Evolutionary conservation across 2,113 vertebrate genomes (phyloP).

Genomic region (Hippocampus comes): DNA sequence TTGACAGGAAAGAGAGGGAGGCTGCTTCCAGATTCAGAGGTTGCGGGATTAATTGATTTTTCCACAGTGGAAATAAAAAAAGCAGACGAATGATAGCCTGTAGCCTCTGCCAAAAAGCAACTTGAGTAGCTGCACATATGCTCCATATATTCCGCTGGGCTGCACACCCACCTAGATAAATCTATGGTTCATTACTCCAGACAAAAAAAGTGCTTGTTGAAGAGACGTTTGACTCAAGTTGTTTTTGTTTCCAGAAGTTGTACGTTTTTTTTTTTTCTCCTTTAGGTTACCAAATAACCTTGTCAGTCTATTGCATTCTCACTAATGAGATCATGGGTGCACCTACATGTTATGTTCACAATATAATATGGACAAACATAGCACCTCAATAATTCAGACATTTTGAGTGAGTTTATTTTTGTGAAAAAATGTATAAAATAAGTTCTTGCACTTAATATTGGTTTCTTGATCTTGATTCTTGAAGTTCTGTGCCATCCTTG

Average conservation of each 20-base stretch:
- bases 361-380: background rate
- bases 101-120: conserved; percentile 45
- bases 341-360: background rate
- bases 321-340: background rate
- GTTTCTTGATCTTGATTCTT: no score
- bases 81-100: conserved; percentile 33
- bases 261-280: background rate
- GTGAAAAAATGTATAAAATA: no score
- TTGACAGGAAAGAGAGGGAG: conserved; percentile 38
- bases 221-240: conserved; percentile 24
- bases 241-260: conserved; percentile 14
- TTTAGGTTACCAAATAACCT: background rate
- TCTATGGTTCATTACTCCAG: conserved; percentile 35
- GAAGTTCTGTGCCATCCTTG: no score
- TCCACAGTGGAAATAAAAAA: conserved; percentile 42
- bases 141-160: conserved; percentile 48
- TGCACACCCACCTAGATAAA: conserved; percentile 17
- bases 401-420: no score
- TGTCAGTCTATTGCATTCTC: background rate
- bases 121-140: conserved; percentile 42
- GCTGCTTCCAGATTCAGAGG: conserved; percentile 44
- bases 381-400: no score
- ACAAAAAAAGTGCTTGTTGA: conserved; percentile 32
- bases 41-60: conserved; percentile 47
- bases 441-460: no score